Base-by-base conservation (phyloP, 2,797 vertebrate genomes). In the Leuciscus waleckii region DNA sequence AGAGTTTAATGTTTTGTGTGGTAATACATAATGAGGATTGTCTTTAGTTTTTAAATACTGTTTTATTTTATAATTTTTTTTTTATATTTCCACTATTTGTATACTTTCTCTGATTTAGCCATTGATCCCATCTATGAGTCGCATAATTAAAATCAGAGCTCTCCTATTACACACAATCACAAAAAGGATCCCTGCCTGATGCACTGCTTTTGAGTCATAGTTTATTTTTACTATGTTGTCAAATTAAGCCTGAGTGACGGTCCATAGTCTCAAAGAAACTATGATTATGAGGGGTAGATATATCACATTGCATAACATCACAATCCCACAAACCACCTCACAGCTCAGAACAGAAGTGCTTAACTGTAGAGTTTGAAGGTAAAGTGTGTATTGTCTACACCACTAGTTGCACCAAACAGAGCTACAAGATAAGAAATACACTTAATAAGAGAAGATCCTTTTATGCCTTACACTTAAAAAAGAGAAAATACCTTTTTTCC, bases 231-330 rank as follows among this genome's bases (percentile, higher is more conserved):
- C 87, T 73, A 73, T 79, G 76, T 88, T 92, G 90, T 93, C 93
- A 93, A 89, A 93, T 93, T 93, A 93, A 89, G 90, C 88, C 88
- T 89, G 90, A 90, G 88, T 91, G 91, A 92, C 87, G 90, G 85
- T 51, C 61, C 51, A 19, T 85, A 86, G 87, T 92, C 90, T 87
- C 88, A 23, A 82, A 11, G 81, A 92, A 90, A 88, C 91, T 82
- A 79, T 93, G 92, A 93, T 93, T 91, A 93, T 91, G 89, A 90
- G 86, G 61, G 73, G 89, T 71, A 68, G 79, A 75, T 85, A 74
- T 89, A 83, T 77, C 83, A 41, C 73, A 79, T 87, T 54, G 70
- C 88, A 88, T 77, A 82, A 41, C 73, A 79, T 87, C 58, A 75
- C 88, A 88, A 84, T 87, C 86, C 43, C 65, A 82, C 88, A 82